Percentiles rank a stretch among this genome's conserved stretches.
Conservation (phyloP, 2,797 vertebrate genomes). For the Cephalopachus bancanus region DNA sequence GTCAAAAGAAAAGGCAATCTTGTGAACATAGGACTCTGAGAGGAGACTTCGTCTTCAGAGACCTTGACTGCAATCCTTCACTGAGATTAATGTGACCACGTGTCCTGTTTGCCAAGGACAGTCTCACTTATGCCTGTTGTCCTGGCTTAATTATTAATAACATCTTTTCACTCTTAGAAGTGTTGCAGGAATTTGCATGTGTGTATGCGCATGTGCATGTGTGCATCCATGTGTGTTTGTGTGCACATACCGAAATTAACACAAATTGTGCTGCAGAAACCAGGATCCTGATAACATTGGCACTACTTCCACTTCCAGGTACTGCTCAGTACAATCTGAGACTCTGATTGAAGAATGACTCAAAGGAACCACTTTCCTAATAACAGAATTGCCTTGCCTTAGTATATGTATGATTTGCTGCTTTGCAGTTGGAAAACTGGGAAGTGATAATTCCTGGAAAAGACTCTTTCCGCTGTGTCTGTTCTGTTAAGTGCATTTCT, state of each 20-base stretch:
- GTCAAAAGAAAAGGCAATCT: not conserved
- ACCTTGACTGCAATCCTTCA: not conserved
- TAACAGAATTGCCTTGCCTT: constrained; percentile 48
- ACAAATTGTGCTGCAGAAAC: not conserved
- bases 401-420: constrained; percentile 52
- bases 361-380: constrained; percentile 45
- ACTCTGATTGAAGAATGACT: not conserved
- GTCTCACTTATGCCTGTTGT: not conserved
- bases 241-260: not conserved
- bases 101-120: not conserved
- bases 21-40: accelerated
- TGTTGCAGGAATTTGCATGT: not conserved
- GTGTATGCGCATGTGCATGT: not conserved
- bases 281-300: not conserved
- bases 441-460: constrained; percentile 74
- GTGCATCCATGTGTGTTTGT: not conserved
- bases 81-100: not conserved
- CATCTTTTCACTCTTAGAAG: constrained; percentile 7
- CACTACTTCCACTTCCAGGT: not conserved
- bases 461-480: constrained; percentile 68
- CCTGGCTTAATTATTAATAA: not conserved
- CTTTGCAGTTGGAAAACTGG: constrained; percentile 62
- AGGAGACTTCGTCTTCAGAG: not conserved
- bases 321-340: not conserved
- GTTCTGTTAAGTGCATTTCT: constrained; percentile 74